Conservation (phyloP, 2,888 invertebrate genomes). For the Acleris laterana region DNA sequence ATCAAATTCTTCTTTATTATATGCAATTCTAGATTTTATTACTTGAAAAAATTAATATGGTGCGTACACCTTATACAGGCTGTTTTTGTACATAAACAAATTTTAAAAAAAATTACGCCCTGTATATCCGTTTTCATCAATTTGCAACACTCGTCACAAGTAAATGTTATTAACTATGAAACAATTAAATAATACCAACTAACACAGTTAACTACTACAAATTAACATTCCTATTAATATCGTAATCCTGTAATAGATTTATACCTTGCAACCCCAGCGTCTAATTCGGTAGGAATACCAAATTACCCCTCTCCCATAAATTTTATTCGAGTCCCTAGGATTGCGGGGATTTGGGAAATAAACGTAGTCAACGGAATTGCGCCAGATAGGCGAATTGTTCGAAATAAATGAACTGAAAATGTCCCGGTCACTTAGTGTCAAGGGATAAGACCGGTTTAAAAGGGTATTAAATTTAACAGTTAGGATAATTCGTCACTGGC, state of each 20-base stretch:
- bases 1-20: no score
- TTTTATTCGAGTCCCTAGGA: slow-evolving; percentile 58
- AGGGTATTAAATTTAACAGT: slow-evolving; percentile 19
- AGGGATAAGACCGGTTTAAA: slow-evolving; percentile 23
- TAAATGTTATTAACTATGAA: no score
- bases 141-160: no score
- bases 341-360: slow-evolving; percentile 55
- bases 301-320: slow-evolving; percentile 52
- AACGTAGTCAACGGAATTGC: slow-evolving; percentile 41
- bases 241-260: slow-evolving; percentile 30
- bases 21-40: no score
- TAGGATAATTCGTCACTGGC: slow-evolving; percentile 8
- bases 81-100: no score
- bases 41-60: no score
- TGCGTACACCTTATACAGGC: no score
- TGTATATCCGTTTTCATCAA: no score
- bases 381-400: slow-evolving; percentile 51
- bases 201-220: slow-evolving; percentile 5
- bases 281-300: slow-evolving; percentile 40
- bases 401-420: slow-evolving; percentile 58
- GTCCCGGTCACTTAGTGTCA: slow-evolving; percentile 48
- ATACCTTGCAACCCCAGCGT: slow-evolving; percentile 19
- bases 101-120: no score
- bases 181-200: not conserved
- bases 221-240: slow-evolving; percentile 40